Evolutionary conservation across 2,888 invertebrate species (phyloP), one percentile per base, ranked within the genome.

Genomic region (Acanthopleura granulata): DNA sequence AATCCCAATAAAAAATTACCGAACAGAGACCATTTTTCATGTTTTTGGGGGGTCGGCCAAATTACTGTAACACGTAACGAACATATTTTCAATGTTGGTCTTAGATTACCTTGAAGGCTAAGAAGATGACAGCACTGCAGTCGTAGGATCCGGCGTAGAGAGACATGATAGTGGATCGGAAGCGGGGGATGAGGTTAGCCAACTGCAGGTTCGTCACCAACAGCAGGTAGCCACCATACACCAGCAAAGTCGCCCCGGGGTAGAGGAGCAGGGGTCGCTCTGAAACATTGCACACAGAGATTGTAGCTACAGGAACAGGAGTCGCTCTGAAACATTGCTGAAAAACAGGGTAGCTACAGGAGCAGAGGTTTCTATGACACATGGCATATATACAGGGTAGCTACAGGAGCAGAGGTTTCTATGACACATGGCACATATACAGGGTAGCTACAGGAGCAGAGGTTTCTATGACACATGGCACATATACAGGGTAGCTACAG

Each of bases 111-210:
- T 82, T 82, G 61, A 81, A 77, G 1, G 79, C 62, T 0, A 82
- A 70, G 40, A 81, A 76, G 18, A 80, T 73, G 50, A 78, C 77
- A 16, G 82, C 76, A 70, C 80, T 81, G 50, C 78, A 79, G 76
- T 82, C 82, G 51, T 78, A 82, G 57, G 79, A 76, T 0, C 83
- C 83, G n/a, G 79, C 78, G 50, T 80, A 82, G 49, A 82, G 66
- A 11, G 81, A 73, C 72, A 83, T 83, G 72, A 82, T 78, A 49
- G 80, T 83, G 30, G 82, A 82, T 14, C 80, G 72, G 6, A 75
- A 76, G 9, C 40, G 40, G 0, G 83, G 83, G n/a, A 83, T 75
- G 22, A 83, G 78, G 15, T 78, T 75, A 27, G 79, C 79, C 40
- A 82, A 62, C 75, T 82, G 83, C 14, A 83, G 70, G 72, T 83